Percentiles rank a stretch among this genome's conserved stretches.
Conservation (phyloP, 2,888 invertebrate species). For the Ferrisia virgata region DNA sequence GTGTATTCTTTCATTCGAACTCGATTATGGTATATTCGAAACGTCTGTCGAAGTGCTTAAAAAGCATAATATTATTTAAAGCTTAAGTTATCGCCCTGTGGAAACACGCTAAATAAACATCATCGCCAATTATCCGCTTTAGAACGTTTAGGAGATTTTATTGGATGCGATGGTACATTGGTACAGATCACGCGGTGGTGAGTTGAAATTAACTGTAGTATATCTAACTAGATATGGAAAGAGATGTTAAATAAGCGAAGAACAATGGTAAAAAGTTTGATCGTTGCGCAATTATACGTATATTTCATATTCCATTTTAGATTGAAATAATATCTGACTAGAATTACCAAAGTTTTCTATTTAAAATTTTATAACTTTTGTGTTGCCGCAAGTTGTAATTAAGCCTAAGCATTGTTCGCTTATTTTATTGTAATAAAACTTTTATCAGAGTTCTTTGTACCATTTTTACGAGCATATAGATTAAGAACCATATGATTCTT, state of each 20-base stretch:
- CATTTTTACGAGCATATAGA: constrained; percentile 21
- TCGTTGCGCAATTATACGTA: constrained; percentile 1
- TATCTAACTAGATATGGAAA: neutral
- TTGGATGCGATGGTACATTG: neutral
- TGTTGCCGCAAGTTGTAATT: constrained; percentile 1
- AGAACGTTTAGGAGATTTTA: neutral
- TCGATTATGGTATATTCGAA: neutral
- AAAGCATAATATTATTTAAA: neutral
- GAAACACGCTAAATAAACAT: neutral
- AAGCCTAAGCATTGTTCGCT: constrained; percentile 20
- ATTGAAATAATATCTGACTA: neutral
- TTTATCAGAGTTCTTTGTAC: constrained; percentile 21
- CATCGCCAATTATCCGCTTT: neutral
- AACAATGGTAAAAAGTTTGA: neutral
- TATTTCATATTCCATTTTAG: neutral
- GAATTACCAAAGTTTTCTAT: constrained; percentile 28
- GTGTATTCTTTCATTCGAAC: neutral
- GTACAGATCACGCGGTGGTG: neutral
- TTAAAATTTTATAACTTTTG: constrained; percentile 15
- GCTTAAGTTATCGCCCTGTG: neutral
- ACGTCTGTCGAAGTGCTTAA: neutral
- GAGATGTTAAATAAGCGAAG: neutral
- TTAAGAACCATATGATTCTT: neutral
- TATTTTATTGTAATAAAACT: constrained; percentile 30
- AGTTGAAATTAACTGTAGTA: neutral